Percentiles rank a stretch among this genome's conserved stretches.
These are phyloP conservation scores for Aphelinus atriplicis DNA, from an alignment of 1,140 invertebrate genomes.

Conservation along the genomic window DNA sequence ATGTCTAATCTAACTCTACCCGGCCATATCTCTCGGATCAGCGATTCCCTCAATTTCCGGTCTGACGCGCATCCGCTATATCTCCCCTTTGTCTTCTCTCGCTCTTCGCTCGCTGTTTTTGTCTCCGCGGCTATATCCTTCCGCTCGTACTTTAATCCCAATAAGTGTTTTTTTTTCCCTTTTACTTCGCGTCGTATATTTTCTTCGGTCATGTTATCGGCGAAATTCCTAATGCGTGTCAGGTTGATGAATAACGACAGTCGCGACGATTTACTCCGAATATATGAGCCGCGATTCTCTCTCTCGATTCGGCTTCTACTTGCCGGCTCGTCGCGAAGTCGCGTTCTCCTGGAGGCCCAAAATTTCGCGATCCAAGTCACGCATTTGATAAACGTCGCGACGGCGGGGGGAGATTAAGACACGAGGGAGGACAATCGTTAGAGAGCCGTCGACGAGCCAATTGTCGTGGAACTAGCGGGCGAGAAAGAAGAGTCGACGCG, in stretches of 20 bases:
- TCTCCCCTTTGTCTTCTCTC: not conserved
- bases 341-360: too few species aligned
- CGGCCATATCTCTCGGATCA: slow-evolving; percentile 20
- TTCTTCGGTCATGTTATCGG: too few species aligned
- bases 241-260: too few species aligned
- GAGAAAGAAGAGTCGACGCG: not conserved
- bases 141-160: not conserved
- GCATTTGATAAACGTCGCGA: not conserved
- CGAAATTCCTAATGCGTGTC: too few species aligned
- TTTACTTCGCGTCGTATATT: too few species aligned
- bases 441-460: slow-evolving; percentile 12
- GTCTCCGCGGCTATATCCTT: not conserved
- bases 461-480: slow-evolving; percentile 19
- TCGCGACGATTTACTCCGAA: too few species aligned
- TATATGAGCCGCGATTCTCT: too few species aligned
- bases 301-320: too few species aligned
- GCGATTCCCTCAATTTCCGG: slow-evolving; percentile 21
- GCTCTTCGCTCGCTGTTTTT: not conserved
- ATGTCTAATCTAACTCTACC: slow-evolving; percentile 18
- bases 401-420: not conserved
- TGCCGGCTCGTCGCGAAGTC: too few species aligned
- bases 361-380: too few species aligned
- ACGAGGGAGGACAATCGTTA: not conserved
- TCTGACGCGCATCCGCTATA: not conserved
- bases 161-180: not conserved